Evolutionary conservation across 2,113 vertebrate genomes (phyloP).

Genomic region (Raja brachyura): DNA sequence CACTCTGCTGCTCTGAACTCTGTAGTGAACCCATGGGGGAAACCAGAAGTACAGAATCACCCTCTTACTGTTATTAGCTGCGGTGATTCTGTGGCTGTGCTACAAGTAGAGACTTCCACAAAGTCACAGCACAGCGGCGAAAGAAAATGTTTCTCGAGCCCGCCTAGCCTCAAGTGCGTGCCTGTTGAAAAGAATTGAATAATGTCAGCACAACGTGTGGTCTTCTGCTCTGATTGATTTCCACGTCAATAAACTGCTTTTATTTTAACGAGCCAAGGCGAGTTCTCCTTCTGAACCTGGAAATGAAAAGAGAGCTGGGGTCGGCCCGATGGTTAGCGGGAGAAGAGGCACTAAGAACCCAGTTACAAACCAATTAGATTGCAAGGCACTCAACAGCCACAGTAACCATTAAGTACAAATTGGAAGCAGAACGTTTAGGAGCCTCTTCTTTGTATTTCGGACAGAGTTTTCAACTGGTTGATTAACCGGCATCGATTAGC

Average conservation of each 20-base stretch:
- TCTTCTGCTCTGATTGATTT: neutral
- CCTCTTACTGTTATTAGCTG: neutral
- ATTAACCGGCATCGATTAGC: neutral
- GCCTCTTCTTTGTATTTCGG: neutral
- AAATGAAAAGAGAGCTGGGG: constrained; percentile 17
- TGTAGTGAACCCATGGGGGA: too few species aligned
- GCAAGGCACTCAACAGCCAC: neutral
- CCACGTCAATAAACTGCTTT: constrained; percentile 10
- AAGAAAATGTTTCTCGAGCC: neutral
- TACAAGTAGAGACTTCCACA: neutral
- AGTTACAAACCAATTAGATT: constrained; percentile 16
- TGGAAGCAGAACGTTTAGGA: neutral
- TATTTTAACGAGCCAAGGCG: neutral
- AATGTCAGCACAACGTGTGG: neutral
- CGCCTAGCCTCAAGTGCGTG: neutral
- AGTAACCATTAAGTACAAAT: constrained; percentile 31
- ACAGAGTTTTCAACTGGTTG: neutral
- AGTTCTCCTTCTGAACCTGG: neutral
- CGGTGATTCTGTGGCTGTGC: neutral
- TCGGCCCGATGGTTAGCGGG: neutral
- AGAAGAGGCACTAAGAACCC: neutral
- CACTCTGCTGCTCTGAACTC: too few species aligned
- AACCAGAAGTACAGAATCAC: neutral
- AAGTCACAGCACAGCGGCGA: neutral
- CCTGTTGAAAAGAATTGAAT: neutral